These are phyloP conservation scores for Maconellicoccus hirsutus DNA, from an alignment of 1,140 invertebrate species.

Conservation along the genomic window DNA sequence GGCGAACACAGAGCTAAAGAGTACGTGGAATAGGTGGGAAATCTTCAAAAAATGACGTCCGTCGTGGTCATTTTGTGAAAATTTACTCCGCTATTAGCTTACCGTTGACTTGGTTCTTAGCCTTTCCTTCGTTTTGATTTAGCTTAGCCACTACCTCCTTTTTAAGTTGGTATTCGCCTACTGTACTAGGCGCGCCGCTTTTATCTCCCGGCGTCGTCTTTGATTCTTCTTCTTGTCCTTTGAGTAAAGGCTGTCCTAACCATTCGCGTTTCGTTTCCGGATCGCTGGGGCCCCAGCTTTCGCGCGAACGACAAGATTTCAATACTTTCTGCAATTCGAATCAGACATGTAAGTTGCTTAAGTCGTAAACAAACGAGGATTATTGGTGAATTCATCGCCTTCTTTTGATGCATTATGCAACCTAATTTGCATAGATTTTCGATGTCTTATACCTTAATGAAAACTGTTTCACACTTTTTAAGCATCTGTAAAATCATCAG, in stretches of 20 bases:
- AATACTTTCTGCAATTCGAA: conserved; percentile 35
- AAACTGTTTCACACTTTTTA: too few relatives aligned
- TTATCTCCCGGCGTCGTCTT: background rate
- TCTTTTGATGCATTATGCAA: too few relatives aligned
- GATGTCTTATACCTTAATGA: too few relatives aligned
- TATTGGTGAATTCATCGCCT: too few relatives aligned
- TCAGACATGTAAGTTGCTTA: too few relatives aligned
- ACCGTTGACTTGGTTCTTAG: conserved; percentile 11
- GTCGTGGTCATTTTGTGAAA: background rate
- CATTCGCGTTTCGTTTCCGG: conserved; percentile 28
- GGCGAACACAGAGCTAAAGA: background rate
- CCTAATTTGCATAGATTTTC: too few relatives aligned
- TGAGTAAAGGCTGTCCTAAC: conserved; percentile 16
- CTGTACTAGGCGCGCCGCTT: background rate
- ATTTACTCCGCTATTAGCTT: conserved; percentile 5
- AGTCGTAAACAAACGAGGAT: too few relatives aligned
- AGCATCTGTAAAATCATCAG: too few relatives aligned
- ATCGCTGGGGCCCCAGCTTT: conserved; percentile 36
- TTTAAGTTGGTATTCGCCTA: background rate
- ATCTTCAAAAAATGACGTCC: background rate
- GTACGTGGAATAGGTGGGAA: background rate
- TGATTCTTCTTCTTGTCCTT: background rate
- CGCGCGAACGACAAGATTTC: conserved; percentile 31
- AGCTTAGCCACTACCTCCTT: conserved; percentile 12
- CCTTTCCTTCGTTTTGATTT: background rate